Evolutionary conservation across 2,888 invertebrate species (phyloP), one percentile per base, ranked within the genome.

Genomic region (Microctonus hyperodae): DNA sequence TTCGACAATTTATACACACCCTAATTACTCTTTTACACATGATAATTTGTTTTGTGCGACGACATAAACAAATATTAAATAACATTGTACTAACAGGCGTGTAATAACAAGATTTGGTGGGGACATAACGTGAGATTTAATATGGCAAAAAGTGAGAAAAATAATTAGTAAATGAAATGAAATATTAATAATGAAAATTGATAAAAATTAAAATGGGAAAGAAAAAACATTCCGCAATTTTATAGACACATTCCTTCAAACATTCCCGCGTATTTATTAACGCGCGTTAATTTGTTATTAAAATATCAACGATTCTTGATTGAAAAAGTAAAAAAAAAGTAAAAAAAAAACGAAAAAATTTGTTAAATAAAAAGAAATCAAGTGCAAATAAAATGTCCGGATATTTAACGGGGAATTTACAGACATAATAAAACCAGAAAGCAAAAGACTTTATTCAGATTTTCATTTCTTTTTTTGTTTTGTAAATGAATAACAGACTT

Each of bases 181-280:
- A 16, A 6, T 1, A n/a, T 37, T 13, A 40, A 40, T 4, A n/a
- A 16, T n/a, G 1, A 44, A 44, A 6, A 44, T 44, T 44, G 4
- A 44, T 16, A 9, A 22, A 20, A 33, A 66, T 33, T 55, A 9
- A 37, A 28, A 37, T 22, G n/a, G 22, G 11, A 23, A 23, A 25
- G 35, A 2, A 28, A 66, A 48, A 57, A 28, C 60, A 66, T 61
- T 61, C 61, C 56, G 31, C 37, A 16, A 51, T 20, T 33, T 40
- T 48, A 53, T 23, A 22, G 22, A 62, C 13, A 62, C 53, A 62
- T 62, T 62, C 62, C 53, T 53, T 16, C 25, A 22, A 35, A 51
- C 53, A 62, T 53, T 62, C 51, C 53, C 37, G 13, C 50, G 44
- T 16, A 44, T 16, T 44, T 44, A 44, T 44, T 44, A 6, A 7